These are phyloP conservation scores for Oenanthe melanoleuca DNA, from an alignment of 2,113 vertebrate species.

Conservation along the genomic window DNA sequence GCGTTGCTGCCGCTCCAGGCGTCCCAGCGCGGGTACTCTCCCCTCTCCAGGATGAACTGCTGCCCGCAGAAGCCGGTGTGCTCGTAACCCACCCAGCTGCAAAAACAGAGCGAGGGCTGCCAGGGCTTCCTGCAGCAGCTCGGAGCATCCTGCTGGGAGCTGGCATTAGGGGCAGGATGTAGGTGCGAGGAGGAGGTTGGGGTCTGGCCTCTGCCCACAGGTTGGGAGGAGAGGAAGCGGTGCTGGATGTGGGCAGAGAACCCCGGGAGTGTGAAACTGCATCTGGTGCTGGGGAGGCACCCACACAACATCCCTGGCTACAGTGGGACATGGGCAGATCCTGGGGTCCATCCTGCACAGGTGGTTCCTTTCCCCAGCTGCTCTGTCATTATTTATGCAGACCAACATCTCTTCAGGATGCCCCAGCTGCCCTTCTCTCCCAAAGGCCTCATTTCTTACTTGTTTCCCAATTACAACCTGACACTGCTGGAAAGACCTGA, in stretches of 20 bases:
- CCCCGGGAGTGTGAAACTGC: not conserved
- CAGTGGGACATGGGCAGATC: accelerated
- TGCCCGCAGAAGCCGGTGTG: conserved; percentile 95
- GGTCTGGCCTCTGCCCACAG: not conserved
- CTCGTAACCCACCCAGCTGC: conserved; percentile 94
- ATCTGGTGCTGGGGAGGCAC: not conserved
- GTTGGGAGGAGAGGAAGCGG: not conserved
- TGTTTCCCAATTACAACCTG: not conserved
- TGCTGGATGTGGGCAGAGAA: not conserved
- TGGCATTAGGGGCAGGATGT: not conserved
- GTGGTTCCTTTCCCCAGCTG: not conserved
- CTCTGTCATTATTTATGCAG: not conserved
- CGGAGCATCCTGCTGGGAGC: not conserved
- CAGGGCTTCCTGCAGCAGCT: not conserved
- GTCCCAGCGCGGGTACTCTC: conserved; percentile 95
- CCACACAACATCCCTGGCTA: accelerated
- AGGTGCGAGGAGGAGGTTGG: not conserved
- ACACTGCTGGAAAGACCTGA: not conserved
- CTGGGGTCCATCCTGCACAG: not conserved
- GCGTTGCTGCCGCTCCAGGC: conserved; percentile 97
- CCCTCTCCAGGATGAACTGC: conserved; percentile 95
- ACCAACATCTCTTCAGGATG: accelerated
- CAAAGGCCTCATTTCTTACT: not conserved
- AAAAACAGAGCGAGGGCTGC: conserved; percentile 26
- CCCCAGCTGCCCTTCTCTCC: not conserved